Evolutionary conservation across 1,140 invertebrate species (phyloP), one percentile per base, ranked within the genome.

Genomic region (Thrips palmi): DNA sequence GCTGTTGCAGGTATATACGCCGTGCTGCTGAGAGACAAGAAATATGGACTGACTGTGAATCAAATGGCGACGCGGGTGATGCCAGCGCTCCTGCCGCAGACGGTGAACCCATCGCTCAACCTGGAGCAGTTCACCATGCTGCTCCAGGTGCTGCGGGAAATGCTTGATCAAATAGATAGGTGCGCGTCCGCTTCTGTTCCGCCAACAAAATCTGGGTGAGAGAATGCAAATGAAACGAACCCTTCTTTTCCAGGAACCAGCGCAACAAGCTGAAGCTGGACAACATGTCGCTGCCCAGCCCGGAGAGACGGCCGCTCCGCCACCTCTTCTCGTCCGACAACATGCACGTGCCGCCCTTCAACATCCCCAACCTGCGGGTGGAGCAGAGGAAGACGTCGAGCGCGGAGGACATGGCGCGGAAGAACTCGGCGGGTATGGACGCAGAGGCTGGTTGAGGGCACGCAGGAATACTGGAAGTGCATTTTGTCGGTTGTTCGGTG

Each of bases 1-100:
- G 18, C 14, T 41, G 37, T 63, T 60, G 23, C 59, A 97, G 91
- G 78, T 59, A 87, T 96, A 55, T 96, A 94, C 63, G 78, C 81
- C 49, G 62, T 85, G 47, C 80, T 96, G 76, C 63, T 96, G 42
- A 72, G 73, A 50, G 88, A 94, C 55, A 88, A 87, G 54, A 83
- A 80, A 51, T 94, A 88, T 57, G 89, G 86, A 10, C 61, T 96
- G 28, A 84, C 80, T 1, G 77, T 92, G 8, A 89, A 85, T 54
- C 66, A 92, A 45, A 81, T 96, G 72, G 89, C 91, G 1, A 92
- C 84, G 1, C 74, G 83, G 52, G 85, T 94, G 22, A 86, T 97
- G 69, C 92, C 91, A 1, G 71, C 80, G 6, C 62, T 96, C 5
- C 73, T 91, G 31, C 91, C 92, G 18, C 86, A 92, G 51, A 85